Evolutionary conservation across 1,140 invertebrate species (phyloP), one percentile per base, ranked within the genome.

Genomic region (Campoletis sonorensis): DNA sequence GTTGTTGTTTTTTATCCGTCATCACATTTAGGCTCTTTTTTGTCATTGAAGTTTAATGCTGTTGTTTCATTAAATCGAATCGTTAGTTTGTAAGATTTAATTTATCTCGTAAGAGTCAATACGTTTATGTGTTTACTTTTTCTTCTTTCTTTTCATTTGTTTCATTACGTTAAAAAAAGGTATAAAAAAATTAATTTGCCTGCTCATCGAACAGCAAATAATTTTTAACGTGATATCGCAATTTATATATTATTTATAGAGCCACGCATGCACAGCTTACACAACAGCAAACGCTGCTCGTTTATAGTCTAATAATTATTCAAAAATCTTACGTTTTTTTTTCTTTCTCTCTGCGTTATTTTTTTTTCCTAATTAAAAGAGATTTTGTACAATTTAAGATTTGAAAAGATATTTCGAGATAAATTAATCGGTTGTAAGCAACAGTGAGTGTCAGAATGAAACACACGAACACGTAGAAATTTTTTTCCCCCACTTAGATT

Each of bases 401-500:
- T 45, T 67, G 21, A 67, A 7, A 67, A 26, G 23, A 67, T 30
- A 27, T 30, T n/a, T n/a, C 4, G 61, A 67, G 15, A 67, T 4
- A 26, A 67, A 67, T 27, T 3, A 67, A 45, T 67, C 61, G 61
- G 30, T 15, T 10, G 30, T 27, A 67, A 67, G 61, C 61, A 67
- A 67, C 61, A 23, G 61, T 27, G 61, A 23, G 61, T 23, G 23
- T 27, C 7, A 4, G 61, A 27, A 67, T 58, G 21, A 27, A 27
- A 67, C 4, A 23, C 13, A 26, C 61, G 13, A 58, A 58, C 18
- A 21, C 40, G 21, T 58, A n/a, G 54, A 58, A 58, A n/a, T 58
- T 58, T 58, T 58, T 58, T 54, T 54, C 51, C 21, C 54, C 54
- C 61, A 67, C 23, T 67, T 67, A 67, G 61, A 67, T 67, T 67